phyloP scores from a whole-genome alignment of 2,113 vertebrate genomes.

The Lepisosteus osseus region DNA sequence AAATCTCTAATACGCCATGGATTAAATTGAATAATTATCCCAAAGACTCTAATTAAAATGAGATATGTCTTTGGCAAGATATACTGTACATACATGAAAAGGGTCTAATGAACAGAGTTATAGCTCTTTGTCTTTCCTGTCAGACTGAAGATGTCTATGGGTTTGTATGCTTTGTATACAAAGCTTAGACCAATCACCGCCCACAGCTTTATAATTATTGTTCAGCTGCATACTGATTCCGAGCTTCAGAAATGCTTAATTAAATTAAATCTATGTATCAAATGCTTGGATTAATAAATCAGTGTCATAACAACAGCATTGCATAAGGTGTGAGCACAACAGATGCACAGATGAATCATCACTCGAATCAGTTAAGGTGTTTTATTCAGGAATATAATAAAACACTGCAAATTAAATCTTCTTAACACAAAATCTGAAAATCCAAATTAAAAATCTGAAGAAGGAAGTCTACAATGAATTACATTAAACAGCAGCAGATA shows the following conservation, averaged over 20 bases:
- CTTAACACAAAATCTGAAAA: too few species aligned
- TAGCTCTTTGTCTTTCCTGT: neutral
- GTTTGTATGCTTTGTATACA: neutral
- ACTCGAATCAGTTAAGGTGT: too few species aligned
- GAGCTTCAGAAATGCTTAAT: slow-evolving; percentile 13
- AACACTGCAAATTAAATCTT: too few species aligned
- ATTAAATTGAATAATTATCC: neutral
- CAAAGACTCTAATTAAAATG: slow-evolving; percentile 1
- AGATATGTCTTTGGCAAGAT: neutral
- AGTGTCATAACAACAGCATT: too few species aligned
- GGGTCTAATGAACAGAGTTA: neutral
- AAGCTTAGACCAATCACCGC: neutral
- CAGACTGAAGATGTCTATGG: neutral
- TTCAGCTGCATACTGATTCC: neutral
- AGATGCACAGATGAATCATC: too few species aligned
- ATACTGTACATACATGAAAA: neutral
- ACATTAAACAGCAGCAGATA: too few species aligned
- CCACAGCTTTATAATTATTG: slow-evolving; percentile 2
- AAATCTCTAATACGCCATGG: neutral
- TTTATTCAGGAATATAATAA: too few species aligned
- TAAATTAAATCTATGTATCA: slow-evolving; percentile 10
- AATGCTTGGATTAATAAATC: slow-evolving; percentile 14
- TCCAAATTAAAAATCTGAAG: too few species aligned
- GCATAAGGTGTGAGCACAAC: too few species aligned
- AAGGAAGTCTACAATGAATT: too few species aligned